phyloP scores from a whole-genome alignment of 2,888 invertebrate genomes.

The Dolichopus griseipennis region DNA sequence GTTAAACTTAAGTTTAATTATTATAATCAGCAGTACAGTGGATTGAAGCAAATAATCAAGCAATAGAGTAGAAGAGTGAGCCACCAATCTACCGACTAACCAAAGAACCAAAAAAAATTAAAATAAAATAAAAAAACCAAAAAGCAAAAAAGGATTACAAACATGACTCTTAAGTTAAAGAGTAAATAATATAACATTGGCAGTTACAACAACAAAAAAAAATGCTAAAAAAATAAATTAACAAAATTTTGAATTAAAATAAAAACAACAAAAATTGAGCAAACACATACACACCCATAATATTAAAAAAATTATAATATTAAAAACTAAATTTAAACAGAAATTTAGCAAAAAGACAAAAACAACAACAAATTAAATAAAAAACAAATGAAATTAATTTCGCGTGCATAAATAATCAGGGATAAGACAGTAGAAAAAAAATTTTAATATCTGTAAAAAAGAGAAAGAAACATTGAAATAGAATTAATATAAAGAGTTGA shows the following conservation, averaged over 20 bases:
- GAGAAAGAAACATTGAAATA: neutral
- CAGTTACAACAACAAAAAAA: too few species aligned
- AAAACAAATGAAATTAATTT: conserved; percentile 13
- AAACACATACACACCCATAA: neutral
- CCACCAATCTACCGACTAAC: too few species aligned
- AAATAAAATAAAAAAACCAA: neutral
- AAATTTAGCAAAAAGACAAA: neutral
- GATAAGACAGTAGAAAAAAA: neutral
- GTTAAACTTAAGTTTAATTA: neutral
- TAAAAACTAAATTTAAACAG: neutral
- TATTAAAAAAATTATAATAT: neutral
- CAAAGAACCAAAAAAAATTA: neutral
- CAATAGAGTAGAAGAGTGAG: neutral
- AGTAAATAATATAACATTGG: neutral
- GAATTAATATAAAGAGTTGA: neutral
- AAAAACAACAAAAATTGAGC: neutral
- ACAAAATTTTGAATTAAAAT: neutral
- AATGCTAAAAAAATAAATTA: neutral
- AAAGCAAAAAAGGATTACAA: neutral
- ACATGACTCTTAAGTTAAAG: neutral
- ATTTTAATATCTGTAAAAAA: neutral
- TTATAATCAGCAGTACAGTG: neutral
- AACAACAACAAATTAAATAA: neutral
- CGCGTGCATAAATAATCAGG: conserved; percentile 23
- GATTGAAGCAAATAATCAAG: neutral